Conservation (phyloP, 2,113 vertebrate genomes). For the Tragulus kanchil region DNA sequence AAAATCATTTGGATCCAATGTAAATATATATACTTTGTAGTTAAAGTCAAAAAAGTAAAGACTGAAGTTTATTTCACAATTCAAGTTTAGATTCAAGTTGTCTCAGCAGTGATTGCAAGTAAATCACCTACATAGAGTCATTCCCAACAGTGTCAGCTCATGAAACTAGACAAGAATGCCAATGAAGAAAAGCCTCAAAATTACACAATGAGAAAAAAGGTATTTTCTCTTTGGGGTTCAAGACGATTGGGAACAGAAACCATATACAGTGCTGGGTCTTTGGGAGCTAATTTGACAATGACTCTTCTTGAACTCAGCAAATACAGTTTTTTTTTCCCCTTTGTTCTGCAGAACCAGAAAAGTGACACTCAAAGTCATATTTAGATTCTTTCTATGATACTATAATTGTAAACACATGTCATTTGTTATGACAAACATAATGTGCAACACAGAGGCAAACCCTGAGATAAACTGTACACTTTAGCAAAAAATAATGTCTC, state of each 20-base stretch:
- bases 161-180: neutral
- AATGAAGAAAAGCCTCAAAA: neutral
- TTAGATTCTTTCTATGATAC: neutral
- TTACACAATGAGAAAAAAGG: neutral
- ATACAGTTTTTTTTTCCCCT: neutral
- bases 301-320: neutral
- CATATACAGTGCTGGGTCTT: neutral
- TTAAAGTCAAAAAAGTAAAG: neutral
- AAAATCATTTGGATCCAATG: neutral
- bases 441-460: neutral
- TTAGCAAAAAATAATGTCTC: neutral
- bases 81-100: neutral
- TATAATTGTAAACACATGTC: neutral
- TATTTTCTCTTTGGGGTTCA: neutral
- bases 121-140: neutral
- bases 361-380: neutral
- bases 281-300: neutral
- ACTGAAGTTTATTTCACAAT: slow-evolving; percentile 23
- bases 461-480: neutral
- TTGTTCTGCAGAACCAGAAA: neutral
- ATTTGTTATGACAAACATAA: neutral
- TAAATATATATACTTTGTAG: neutral
- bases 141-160: neutral
- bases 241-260: neutral
- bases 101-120: neutral